A percentile compares a stretch with the other conserved stretches of the same genome.
phyloP scores from a whole-genome alignment of 2,888 invertebrate species.

The Acanthoscelides obtectus region DNA sequence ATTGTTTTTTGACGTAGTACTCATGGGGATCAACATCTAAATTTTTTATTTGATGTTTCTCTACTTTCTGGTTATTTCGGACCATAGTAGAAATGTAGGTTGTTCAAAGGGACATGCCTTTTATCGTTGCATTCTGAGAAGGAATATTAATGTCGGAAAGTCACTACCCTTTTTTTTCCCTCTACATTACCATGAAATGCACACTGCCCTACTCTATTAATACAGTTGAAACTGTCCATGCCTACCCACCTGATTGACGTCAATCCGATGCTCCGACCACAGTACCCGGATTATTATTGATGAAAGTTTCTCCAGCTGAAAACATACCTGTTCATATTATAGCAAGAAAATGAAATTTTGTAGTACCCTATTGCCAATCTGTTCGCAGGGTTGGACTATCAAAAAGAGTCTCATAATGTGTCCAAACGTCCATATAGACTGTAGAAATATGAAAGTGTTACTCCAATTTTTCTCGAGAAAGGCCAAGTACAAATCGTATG shows the following conservation, averaged over 20 bases:
- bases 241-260: not conserved
- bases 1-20: no score
- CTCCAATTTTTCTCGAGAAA: conserved; percentile 1
- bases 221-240: no score
- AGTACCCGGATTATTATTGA: not conserved
- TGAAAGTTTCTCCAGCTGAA: not conserved
- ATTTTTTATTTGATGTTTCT: no score
- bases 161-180: no score
- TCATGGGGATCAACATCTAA: no score
- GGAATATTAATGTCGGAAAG: no score
- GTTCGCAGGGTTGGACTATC: conserved; percentile 15
- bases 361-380: not conserved
- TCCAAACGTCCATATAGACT: conserved; percentile 10
- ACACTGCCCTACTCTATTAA: no score
- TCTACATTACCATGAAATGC: no score
- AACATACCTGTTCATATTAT: not conserved
- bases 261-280: not conserved
- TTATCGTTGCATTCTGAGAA: no score
- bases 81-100: no score
- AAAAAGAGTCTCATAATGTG: conserved; percentile 10
- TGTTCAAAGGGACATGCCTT: no score
- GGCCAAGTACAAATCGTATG: conserved; percentile 14
- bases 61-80: no score
- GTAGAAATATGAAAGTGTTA: conserved; percentile 9
- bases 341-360: not conserved